phyloP scores from a whole-genome alignment of 2,888 invertebrate genomes.

The Elysia crispata region DNA sequence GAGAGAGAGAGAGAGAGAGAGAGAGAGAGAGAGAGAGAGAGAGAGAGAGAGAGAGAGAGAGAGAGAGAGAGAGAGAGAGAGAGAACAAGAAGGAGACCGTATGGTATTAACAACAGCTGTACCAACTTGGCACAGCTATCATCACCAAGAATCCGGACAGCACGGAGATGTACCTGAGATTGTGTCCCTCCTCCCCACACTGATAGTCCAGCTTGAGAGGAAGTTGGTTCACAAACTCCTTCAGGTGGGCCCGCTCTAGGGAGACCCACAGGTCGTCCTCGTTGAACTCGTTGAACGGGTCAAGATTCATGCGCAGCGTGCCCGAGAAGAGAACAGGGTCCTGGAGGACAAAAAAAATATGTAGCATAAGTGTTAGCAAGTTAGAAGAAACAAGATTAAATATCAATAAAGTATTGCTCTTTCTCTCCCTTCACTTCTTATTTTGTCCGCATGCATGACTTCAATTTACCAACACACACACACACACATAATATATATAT shows the following conservation, averaged over 20 bases:
- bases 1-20: too few relatives aligned
- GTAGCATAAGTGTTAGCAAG: too few relatives aligned
- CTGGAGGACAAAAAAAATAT: too few relatives aligned
- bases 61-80: conserved; percentile 5
- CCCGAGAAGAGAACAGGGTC: conserved; percentile 97
- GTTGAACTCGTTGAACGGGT: conserved; percentile 88
- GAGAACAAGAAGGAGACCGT: neutral
- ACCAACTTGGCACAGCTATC: too few relatives aligned
- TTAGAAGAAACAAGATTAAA: too few relatives aligned
- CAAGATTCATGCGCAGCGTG: conserved; percentile 91
- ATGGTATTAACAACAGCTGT: neutral
- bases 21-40: conserved; percentile 17
- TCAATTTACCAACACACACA: too few relatives aligned
- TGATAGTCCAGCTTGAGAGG: conserved; percentile 83
- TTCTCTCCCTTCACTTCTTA: too few relatives aligned
- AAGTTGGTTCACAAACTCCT: conserved; percentile 87
- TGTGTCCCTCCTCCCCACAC: conserved; percentile 85
- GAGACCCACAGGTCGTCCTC: conserved; percentile 94
- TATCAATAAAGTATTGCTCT: too few relatives aligned
- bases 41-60: conserved; percentile 10
- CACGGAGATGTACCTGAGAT: conserved; percentile 82
- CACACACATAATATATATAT: too few relatives aligned
- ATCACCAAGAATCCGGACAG: too few relatives aligned
- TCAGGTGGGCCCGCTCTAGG: conserved; percentile 93
- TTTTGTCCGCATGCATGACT: too few relatives aligned